Percentiles rank a stretch among this genome's conserved stretches.
phyloP scores from a whole-genome alignment of 2,888 invertebrate genomes.

The Cactoblastis cactorum region DNA sequence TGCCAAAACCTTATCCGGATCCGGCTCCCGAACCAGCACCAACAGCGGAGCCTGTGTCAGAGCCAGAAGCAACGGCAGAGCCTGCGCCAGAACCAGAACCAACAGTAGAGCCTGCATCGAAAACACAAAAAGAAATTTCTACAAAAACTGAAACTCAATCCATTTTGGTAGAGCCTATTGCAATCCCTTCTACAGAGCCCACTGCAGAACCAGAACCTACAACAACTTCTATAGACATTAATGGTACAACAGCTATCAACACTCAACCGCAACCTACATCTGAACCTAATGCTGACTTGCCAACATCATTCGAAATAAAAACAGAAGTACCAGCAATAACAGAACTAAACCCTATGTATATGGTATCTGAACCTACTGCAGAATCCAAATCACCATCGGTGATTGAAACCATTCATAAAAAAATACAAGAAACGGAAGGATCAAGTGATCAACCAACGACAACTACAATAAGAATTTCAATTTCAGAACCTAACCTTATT shows the following conservation, averaged over 20 bases:
- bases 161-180: no score
- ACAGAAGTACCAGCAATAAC: conserved; percentile 16
- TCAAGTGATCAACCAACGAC: conserved; percentile 3
- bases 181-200: no score
- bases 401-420: background rate
- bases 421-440: conserved; percentile 7
- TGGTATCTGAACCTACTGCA: background rate
- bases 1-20: conserved; percentile 32
- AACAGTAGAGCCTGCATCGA: conserved; percentile 28
- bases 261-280: conserved; percentile 17
- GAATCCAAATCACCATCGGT: background rate
- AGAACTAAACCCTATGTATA: background rate
- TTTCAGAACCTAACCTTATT: conserved; percentile 42
- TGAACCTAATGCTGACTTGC: conserved; percentile 25
- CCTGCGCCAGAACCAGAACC: conserved; percentile 19
- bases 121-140: conserved; percentile 21
- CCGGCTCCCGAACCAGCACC: conserved; percentile 35
- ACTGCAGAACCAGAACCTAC: conserved; percentile 14
- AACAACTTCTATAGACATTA: background rate
- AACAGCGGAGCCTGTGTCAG: conserved; percentile 10
- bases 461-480: conserved; percentile 39
- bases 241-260: background rate
- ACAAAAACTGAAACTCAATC: no score
- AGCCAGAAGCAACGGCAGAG: conserved; percentile 11
- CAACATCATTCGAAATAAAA: conserved; percentile 25